Percentiles rank a stretch among this genome's conserved stretches.
phyloP scores from a whole-genome alignment of 2,113 vertebrate genomes.

The Anhinga rufa region DNA sequence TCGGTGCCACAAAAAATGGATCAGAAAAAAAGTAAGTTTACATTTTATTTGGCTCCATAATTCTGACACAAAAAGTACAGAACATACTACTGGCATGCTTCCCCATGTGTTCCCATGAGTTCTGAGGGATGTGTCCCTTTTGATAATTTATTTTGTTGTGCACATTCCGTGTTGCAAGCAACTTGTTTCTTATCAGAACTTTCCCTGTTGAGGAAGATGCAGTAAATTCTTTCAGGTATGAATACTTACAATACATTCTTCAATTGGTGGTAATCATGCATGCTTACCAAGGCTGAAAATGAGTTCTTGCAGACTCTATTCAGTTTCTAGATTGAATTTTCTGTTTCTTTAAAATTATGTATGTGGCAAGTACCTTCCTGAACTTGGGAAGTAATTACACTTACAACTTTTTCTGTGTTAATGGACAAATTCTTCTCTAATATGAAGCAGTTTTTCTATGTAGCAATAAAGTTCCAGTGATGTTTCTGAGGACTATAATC shows the following conservation, averaged over 20 bases:
- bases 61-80: not conserved
- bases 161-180: not conserved
- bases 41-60: not conserved
- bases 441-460: not conserved
- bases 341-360: not conserved
- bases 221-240: not conserved
- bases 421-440: not conserved
- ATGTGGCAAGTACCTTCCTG: not conserved
- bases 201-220: not conserved
- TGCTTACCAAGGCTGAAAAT: not conserved
- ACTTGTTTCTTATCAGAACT: not conserved
- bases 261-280: not conserved
- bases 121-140: not conserved
- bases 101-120: not conserved
- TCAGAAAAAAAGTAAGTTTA: conserved; percentile 55
- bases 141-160: not conserved
- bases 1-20: not conserved
- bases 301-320: not conserved
- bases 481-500: not conserved
- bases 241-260: not conserved
- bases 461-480: not conserved
- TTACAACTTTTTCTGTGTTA: not conserved
- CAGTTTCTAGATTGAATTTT: not conserved
- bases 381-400: not conserved
- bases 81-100: not conserved